Conservation (phyloP, 2,797 vertebrate species). For the Valencia hispanica region DNA sequence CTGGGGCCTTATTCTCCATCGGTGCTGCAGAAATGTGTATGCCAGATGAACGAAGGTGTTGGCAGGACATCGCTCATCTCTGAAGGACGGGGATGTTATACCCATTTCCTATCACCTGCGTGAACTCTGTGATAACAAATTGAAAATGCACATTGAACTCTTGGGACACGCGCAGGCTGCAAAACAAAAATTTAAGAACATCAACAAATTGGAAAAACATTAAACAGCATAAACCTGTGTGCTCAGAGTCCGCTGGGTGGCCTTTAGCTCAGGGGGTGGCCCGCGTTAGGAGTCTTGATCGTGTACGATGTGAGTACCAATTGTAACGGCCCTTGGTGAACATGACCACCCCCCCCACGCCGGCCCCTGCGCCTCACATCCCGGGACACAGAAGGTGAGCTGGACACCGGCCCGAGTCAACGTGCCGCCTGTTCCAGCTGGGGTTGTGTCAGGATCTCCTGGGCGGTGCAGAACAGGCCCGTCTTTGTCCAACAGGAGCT, state of each 20-base stretch:
- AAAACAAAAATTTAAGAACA: constrained; percentile 49
- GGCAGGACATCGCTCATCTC: constrained; percentile 52
- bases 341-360: constrained; percentile 3
- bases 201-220: constrained; percentile 63
- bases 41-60: constrained; percentile 67
- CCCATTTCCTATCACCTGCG: constrained; percentile 64
- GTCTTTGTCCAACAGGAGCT: constrained; percentile 73
- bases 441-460: constrained; percentile 69
- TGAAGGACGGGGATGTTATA: constrained; percentile 75
- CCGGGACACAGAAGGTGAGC: constrained; percentile 71
- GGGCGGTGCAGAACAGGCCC: constrained; percentile 60
- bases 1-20: constrained; percentile 22
- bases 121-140: constrained; percentile 60
- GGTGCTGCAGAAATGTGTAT: constrained; percentile 61
- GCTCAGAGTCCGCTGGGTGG: constrained; percentile 67
- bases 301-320: constrained; percentile 62
- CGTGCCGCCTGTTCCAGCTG: constrained; percentile 64
- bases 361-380: constrained; percentile 39
- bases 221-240: constrained; percentile 43
- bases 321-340: constrained; percentile 61
- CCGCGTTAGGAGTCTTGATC: constrained; percentile 57
- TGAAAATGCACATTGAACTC: constrained; percentile 65
- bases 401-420: constrained; percentile 75
- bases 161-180: constrained; percentile 43
- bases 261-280: constrained; percentile 65